A percentile compares a stretch with the other conserved stretches of the same genome.
Conservation (phyloP, 1,140 invertebrate genomes). For the Drosophila quadrilineata region DNA sequence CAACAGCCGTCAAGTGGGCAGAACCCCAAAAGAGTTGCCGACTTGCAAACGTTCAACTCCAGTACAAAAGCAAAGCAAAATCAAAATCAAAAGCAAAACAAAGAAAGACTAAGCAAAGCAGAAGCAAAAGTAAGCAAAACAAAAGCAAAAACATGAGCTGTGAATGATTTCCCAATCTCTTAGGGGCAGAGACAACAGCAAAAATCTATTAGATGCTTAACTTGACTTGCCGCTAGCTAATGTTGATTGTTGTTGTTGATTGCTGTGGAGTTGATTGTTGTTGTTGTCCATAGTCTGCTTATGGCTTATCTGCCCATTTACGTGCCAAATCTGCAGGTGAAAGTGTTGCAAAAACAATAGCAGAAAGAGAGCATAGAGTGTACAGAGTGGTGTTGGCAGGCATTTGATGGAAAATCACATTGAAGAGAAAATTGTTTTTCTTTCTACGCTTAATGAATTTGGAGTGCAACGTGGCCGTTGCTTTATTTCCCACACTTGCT, state of each 20-base stretch:
- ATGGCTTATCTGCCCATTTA: conserved; percentile 67
- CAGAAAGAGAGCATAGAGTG: not conserved
- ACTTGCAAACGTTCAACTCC: not conserved
- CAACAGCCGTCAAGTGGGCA: conserved; percentile 51
- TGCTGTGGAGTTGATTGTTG: conserved; percentile 14
- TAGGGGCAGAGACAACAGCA: conserved; percentile 15
- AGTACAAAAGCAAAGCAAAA: no score
- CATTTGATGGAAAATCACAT: conserved; percentile 13
- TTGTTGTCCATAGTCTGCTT: conserved; percentile 14
- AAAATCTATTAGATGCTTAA: conserved; percentile 37
- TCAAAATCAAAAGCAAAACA: not conserved
- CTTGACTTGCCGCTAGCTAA: conserved; percentile 29
- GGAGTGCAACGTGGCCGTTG: conserved; percentile 15
- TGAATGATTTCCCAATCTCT: conserved; percentile 52
- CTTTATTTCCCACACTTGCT: conserved; percentile 64
- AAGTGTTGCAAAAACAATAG: conserved; percentile 68
- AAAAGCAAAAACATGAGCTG: conserved; percentile 30
- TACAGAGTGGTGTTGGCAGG: conserved; percentile 23
- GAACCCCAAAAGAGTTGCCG: conserved; percentile 28
- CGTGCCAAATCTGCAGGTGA: conserved; percentile 74
- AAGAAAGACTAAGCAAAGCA: conserved; percentile 29
- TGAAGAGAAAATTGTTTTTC: conserved; percentile 63
- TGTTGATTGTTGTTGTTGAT: conserved; percentile 13
- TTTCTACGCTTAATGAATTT: conserved; percentile 32
- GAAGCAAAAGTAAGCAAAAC: no score